Percentiles rank a stretch among this genome's conserved stretches.
phyloP scores from a whole-genome alignment of 2,797 vertebrate species.

The Mallotus villosus region DNA sequence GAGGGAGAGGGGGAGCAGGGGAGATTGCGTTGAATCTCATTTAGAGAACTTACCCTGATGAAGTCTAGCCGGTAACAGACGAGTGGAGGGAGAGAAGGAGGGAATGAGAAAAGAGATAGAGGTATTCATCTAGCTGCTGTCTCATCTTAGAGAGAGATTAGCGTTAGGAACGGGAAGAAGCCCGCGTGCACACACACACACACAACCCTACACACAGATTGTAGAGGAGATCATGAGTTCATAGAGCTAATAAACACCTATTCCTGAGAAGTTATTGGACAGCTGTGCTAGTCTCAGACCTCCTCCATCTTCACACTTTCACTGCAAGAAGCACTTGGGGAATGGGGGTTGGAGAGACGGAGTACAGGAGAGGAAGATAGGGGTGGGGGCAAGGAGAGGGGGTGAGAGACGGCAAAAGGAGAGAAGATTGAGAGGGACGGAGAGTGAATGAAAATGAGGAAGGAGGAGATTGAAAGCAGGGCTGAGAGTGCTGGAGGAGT shows the following conservation, averaged over 20 bases:
- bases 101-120: not conserved
- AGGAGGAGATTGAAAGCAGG: no score
- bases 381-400: not conserved
- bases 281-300: no score
- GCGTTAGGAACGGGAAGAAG: not conserved
- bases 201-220: not conserved
- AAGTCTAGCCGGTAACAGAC: no score
- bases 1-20: not conserved
- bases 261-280: not conserved
- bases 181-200: not conserved
- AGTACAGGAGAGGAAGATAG: not conserved
- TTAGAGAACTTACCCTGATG: not conserved
- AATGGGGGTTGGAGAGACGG: no score
- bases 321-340: no score
- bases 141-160: not conserved
- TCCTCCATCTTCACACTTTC: no score
- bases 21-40: not conserved
- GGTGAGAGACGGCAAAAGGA: no score
- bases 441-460: no score
- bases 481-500: no score
- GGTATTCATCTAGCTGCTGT: not conserved
- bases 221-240: not conserved
- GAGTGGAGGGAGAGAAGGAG: no score
- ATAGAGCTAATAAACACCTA: not conserved
- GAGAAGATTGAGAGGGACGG: no score